Conservation (phyloP, 2,888 invertebrate genomes). For the Epinotia demarniana region DNA sequence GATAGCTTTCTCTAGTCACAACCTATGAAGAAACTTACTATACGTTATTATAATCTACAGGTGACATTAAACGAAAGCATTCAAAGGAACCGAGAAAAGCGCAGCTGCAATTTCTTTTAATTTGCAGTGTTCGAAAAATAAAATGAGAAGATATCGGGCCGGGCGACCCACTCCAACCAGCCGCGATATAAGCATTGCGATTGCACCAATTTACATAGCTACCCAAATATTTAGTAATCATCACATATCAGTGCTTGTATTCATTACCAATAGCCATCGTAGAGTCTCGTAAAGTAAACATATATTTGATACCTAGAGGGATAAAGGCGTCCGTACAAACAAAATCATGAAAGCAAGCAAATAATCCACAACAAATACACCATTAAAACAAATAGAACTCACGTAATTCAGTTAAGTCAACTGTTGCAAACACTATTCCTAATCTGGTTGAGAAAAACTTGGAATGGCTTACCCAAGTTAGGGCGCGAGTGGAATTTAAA, state of each 20-base stretch:
- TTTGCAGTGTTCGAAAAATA: conserved; percentile 19
- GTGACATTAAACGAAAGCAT: background rate
- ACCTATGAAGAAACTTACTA: background rate
- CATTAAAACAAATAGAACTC: background rate
- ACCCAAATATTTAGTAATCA: no score
- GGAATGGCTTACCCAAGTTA: conserved; percentile 21
- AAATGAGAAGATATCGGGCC: conserved; percentile 5
- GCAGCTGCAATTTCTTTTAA: conserved; percentile 11
- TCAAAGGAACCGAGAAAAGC: conserved; percentile 8
- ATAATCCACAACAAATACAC: background rate
- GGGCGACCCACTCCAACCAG: background rate
- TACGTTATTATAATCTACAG: background rate
- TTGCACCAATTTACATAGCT: background rate
- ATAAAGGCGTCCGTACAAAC: background rate
- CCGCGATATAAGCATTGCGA: conserved; percentile 17
- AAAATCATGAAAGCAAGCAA: background rate
- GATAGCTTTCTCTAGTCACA: background rate
- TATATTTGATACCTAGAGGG: no score
- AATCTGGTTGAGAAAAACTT: conserved; percentile 23
- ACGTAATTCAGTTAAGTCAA: conserved; percentile 27
- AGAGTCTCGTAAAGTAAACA: no score
- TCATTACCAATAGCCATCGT: no score
- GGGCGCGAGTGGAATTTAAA: conserved; percentile 37
- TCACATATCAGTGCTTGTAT: no score
- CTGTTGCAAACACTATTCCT: conserved; percentile 26